Evolutionary conservation across 2,888 invertebrate species (phyloP).

Genomic region (Leptodirus hochenwartii): DNA sequence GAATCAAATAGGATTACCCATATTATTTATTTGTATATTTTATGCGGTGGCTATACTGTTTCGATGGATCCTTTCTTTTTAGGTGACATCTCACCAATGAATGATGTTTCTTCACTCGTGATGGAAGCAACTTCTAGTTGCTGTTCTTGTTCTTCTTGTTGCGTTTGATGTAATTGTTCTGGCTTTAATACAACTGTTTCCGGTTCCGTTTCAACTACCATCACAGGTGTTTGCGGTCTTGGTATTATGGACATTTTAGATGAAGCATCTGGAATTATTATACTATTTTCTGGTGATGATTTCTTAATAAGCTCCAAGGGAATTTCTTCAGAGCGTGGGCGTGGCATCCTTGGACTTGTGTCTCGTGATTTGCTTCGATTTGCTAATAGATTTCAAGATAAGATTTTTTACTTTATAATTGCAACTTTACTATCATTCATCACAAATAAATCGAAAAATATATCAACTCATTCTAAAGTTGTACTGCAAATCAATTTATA

Average conservation of each 20-base stretch:
- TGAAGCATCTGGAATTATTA: conserved; percentile 27
- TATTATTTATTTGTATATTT: too few relatives aligned
- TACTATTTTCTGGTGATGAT: conserved; percentile 24
- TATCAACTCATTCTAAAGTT: too few relatives aligned
- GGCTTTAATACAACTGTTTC: conserved; percentile 6
- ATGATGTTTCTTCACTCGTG: conserved; percentile 51
- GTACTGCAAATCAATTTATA: conserved; percentile 14
- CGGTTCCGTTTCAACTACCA: conserved; percentile 6
- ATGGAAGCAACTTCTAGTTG: conserved; percentile 10
- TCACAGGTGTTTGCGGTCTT: conserved; percentile 29
- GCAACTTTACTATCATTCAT: too few relatives aligned
- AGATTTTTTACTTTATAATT: too few relatives aligned
- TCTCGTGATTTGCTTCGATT: conserved; percentile 41
- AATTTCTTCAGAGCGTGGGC: conserved; percentile 63
- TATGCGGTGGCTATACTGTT: conserved; percentile 34
- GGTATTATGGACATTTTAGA: conserved; percentile 26
- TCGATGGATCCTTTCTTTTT: conserved; percentile 29
- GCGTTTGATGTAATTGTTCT: conserved; percentile 6
- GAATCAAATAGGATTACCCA: too few relatives aligned
- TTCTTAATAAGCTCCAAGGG: conserved; percentile 61
- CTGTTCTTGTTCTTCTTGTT: conserved; percentile 4
- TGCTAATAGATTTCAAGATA: conserved; percentile 17
- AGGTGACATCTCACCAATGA: conserved; percentile 36
- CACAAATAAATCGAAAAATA: too few relatives aligned
- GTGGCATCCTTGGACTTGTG: conserved; percentile 49